These are phyloP conservation scores for Latrodectus geometricus DNA, from an alignment of 1,140 invertebrate genomes.

Conservation along the genomic window DNA sequence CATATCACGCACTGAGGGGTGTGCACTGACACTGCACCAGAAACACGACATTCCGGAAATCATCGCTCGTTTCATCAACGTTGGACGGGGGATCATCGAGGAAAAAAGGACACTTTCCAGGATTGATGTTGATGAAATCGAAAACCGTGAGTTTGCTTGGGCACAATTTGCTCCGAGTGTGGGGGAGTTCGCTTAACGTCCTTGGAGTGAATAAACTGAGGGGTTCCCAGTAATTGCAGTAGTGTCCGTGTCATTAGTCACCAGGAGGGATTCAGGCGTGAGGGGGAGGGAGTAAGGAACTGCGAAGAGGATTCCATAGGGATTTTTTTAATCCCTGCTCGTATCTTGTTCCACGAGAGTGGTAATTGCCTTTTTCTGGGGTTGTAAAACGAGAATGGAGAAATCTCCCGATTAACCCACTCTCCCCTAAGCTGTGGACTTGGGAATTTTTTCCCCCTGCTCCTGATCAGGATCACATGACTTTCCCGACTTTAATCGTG, in stretches of 20 bases:
- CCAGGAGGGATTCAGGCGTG: neutral
- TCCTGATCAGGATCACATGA: no score
- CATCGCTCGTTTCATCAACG: neutral
- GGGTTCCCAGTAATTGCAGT: constrained; percentile 26
- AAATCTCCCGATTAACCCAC: neutral
- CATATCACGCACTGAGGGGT: no score
- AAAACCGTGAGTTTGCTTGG: constrained; percentile 38
- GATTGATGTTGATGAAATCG: constrained; percentile 37
- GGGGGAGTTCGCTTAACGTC: constrained; percentile 19
- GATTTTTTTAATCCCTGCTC: constrained; percentile 42
- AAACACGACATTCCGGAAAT: constrained; percentile 11
- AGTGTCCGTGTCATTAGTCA: constrained; percentile 53
- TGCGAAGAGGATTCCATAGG: constrained; percentile 21
- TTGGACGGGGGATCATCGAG: no score
- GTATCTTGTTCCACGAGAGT: constrained; percentile 28
- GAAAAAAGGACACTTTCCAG: neutral
- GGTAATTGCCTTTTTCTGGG: constrained; percentile 53
- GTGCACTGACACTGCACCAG: no score
- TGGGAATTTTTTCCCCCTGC: no score
- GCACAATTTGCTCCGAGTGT: neutral
- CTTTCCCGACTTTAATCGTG: no score
- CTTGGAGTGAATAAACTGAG: constrained; percentile 5
- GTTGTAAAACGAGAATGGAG: constrained; percentile 45
- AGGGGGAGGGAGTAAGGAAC: neutral
- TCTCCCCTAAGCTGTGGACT: no score